Evolutionary conservation across 2,113 vertebrate genomes (phyloP), one percentile per base, ranked within the genome.

Genomic region (Mungos mungo): DNA sequence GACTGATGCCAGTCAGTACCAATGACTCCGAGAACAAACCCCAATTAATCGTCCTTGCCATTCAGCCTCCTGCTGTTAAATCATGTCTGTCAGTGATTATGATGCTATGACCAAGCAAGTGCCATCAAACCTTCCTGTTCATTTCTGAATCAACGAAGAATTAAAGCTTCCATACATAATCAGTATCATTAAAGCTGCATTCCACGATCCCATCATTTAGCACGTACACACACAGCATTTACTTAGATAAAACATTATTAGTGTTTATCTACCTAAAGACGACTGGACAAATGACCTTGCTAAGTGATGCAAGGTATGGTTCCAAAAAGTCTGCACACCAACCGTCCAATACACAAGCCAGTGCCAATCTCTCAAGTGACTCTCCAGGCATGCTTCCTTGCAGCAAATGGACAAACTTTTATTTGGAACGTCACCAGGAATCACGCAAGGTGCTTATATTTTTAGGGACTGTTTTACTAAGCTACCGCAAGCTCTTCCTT

Each of bases 211-310:
- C 23, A 21, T 83, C 96, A 89, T 77, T 77, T 60, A 45, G 47
- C 65, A 88, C 74, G 94, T 94, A 82, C 47, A 93, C 60, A 90
- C 63, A 79, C 25, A 72, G 69, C 74, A 71, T 54, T 96, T 87
- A 96, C 35, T 94, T 90, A 96, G 90, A 77, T 95, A 95, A 97
- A 92, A 93, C 38, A 90, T 79, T 54, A 97, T 84, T 97, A 93
- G 87, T 92, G 80, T 92, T 93, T 93, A 72, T 65, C 95, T 88
- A 72, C 47, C 45, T 82, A 68, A 95, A 95, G 93, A 88, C 71
- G 33, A 76, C 35, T 81, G 47, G 66, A 45, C 18, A 85, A 93
- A 96, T 96, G 69, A 88, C 31, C 88, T 69, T 18, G 65, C 65
- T 41, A 65, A 57, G 83, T 95, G 89, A 96, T 52, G 31, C 87